Conservation (phyloP, 2,888 invertebrate species). For the Bursaphelenchus okinawaensis region DNA sequence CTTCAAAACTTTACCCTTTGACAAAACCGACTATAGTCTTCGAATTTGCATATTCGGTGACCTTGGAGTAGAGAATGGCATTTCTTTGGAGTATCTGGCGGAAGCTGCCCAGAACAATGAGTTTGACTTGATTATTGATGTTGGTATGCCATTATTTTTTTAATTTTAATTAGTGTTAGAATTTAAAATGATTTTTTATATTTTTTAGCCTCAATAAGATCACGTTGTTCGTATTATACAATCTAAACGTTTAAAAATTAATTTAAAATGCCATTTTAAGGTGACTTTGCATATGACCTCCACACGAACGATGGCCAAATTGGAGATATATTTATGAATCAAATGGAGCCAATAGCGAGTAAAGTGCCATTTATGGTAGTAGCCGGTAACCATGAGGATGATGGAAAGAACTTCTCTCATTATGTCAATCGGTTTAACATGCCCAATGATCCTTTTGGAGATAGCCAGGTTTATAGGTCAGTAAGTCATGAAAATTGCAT, state of each 20-base stretch:
- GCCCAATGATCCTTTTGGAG: conserved; percentile 66
- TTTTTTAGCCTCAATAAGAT: neutral
- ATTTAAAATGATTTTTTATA: neutral
- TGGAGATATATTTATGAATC: conserved; percentile 87
- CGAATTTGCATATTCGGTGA: conserved; percentile 75
- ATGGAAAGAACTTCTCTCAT: conserved; percentile 81
- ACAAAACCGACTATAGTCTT: conserved; percentile 72
- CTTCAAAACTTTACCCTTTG: conserved; percentile 66
- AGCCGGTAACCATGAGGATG: conserved; percentile 65
- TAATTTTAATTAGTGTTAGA: neutral
- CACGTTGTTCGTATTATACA: neutral
- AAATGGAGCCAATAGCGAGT: conserved; percentile 81
- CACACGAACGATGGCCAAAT: conserved; percentile 71
- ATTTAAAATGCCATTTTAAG: conserved; percentile 57
- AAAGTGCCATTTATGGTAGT: conserved; percentile 68
- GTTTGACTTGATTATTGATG: conserved; percentile 55
- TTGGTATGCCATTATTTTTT: too few relatives aligned
- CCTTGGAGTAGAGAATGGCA: conserved; percentile 85
- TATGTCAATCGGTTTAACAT: conserved; percentile 83
- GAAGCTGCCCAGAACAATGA: conserved; percentile 72
- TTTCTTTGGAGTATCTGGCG: conserved; percentile 75
- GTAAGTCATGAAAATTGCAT: conserved; percentile 12
- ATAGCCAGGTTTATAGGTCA: conserved; percentile 1
- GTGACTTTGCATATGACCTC: conserved; percentile 93
- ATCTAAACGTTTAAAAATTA: neutral